These are phyloP conservation scores for Cyclina sinensis DNA, from an alignment of 1,140 invertebrate species.

Conservation along the genomic window DNA sequence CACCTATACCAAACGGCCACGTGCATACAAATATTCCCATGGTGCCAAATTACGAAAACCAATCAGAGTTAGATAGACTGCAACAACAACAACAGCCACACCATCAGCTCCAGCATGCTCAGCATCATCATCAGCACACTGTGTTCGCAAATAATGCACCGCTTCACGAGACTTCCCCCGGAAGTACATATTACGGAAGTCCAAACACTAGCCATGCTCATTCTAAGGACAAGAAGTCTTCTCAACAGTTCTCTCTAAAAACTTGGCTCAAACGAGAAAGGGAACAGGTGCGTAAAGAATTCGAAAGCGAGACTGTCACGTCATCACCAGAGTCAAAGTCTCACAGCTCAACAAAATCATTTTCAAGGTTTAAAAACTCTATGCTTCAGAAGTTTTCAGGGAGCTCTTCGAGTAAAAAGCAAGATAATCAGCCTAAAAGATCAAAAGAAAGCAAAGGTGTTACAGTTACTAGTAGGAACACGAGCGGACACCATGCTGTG, in stretches of 20 bases:
- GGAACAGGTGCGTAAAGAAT: conserved; percentile 51
- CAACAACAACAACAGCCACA: conserved; percentile 3
- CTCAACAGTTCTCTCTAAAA: conserved; percentile 61
- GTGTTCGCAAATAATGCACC: background rate
- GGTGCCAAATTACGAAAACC: conserved; percentile 64
- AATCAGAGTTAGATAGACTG: conserved; percentile 58
- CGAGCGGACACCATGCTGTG: background rate
- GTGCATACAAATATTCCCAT: background rate
- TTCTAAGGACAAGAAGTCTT: conserved; percentile 55
- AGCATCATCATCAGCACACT: background rate
- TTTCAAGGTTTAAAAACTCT: conserved; percentile 66
- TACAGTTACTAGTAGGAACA: background rate
- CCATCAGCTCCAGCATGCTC: background rate
- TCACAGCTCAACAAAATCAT: conserved; percentile 45
- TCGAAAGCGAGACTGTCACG: conserved; percentile 43
- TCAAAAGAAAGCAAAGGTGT: conserved; percentile 38
- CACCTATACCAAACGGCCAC: conserved; percentile 19
- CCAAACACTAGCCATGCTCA: background rate
- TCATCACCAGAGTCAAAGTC: background rate
- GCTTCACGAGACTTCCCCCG: background rate
- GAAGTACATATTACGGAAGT: background rate
- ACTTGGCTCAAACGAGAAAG: conserved; percentile 65
- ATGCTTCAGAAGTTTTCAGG: conserved; percentile 63
- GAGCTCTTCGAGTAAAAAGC: conserved; percentile 53
- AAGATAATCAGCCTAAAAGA: background rate